These are phyloP conservation scores for Amyelois transitella DNA, from an alignment of 1,140 invertebrate genomes.

Conservation along the genomic window DNA sequence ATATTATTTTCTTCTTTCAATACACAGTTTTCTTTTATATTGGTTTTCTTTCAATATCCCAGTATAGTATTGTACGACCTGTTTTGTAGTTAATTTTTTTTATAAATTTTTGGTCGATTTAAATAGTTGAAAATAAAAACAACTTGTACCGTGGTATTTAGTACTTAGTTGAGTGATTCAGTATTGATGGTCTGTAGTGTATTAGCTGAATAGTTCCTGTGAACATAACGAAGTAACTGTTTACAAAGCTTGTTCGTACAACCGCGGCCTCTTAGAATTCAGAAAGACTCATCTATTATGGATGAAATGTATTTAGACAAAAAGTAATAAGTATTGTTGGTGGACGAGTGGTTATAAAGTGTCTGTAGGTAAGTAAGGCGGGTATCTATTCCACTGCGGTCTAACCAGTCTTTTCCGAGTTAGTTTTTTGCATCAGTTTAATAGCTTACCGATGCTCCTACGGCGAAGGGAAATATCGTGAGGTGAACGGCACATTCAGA, in stretches of 20 bases:
- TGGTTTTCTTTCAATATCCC: background rate
- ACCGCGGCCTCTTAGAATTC: background rate
- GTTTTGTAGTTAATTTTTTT: background rate
- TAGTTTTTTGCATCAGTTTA: no score
- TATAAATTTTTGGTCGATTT: background rate
- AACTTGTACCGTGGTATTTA: background rate
- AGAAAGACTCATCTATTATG: background rate
- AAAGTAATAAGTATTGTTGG: no score
- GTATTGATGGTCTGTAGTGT: slow-evolving; percentile 26
- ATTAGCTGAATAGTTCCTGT: background rate
- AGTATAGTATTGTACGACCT: background rate
- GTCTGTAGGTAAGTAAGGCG: no score
- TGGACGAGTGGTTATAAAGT: no score
- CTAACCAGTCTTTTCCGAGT: no score
- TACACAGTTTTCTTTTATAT: background rate
- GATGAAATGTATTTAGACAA: slow-evolving; percentile 2
- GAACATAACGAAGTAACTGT: background rate
- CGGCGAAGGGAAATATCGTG: no score
- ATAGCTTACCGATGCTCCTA: no score
- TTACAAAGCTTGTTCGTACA: background rate
- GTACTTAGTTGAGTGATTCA: slow-evolving; percentile 27
- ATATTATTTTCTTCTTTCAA: background rate
- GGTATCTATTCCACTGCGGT: no score
- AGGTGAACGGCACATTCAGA: no score
- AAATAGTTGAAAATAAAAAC: background rate